Percentiles rank a stretch among this genome's conserved stretches.
Evolutionary conservation across 2,113 vertebrate species (phyloP).

Genomic region (Poeciliopsis occidentalis): DNA sequence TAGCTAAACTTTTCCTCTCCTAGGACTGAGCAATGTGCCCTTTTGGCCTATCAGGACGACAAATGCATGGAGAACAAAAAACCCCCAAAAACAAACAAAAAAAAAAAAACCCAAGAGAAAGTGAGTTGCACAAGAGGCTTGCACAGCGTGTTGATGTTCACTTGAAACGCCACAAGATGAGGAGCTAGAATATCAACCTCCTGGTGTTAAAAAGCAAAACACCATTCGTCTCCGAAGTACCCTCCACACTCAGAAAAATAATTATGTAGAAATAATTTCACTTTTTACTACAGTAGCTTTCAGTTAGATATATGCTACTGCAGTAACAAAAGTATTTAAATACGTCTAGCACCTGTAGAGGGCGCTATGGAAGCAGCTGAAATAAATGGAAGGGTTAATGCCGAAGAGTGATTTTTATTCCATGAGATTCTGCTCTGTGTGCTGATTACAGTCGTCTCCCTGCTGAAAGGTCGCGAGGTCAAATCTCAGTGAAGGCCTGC

Average conservation of each 20-base stretch:
- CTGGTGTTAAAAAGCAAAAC: background rate
- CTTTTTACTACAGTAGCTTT: background rate
- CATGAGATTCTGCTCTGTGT: background rate
- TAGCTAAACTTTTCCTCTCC: constrained; percentile 21
- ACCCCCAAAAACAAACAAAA: too few relatives aligned
- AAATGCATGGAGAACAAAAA: constrained; percentile 40
- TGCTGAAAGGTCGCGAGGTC: too few relatives aligned
- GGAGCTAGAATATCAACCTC: background rate
- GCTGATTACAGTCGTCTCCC: background rate
- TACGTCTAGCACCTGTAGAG: background rate
- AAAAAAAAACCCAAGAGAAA: constrained; percentile 2
- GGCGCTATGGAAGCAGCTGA: background rate
- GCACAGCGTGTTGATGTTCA: constrained; percentile 7
- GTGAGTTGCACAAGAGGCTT: constrained; percentile 27
- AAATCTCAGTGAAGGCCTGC: too few relatives aligned
- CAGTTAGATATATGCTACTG: background rate
- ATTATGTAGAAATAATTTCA: background rate
- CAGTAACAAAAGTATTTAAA: background rate
- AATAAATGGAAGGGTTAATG: background rate
- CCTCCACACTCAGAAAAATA: background rate
- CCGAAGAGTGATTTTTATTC: background rate
- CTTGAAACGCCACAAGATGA: background rate
- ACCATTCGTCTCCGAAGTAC: background rate
- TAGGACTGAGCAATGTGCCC: constrained; percentile 47
- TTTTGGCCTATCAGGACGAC: constrained; percentile 61